Evolutionary conservation across 1,140 invertebrate species (phyloP).

Genomic region (Leptoteleia sp.): DNA sequence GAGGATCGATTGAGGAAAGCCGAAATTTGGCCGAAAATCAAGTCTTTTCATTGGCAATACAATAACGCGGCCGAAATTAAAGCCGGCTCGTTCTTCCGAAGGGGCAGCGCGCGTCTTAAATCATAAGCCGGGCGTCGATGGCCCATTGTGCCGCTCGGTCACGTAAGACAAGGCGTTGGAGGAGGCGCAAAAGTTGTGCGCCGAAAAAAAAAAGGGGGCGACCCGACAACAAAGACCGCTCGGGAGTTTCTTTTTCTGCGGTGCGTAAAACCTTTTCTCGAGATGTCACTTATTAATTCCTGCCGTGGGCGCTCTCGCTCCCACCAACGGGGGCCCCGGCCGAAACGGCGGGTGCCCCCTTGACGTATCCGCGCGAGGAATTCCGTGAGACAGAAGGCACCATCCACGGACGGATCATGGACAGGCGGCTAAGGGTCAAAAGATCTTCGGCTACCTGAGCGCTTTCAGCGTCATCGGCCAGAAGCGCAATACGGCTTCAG

Average conservation of each 20-base stretch:
- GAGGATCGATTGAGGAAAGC: neutral
- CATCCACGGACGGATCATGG: constrained; percentile 64
- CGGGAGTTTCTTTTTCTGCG: constrained; percentile 65
- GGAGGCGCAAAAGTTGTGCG: constrained; percentile 61
- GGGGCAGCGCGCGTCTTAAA: constrained; percentile 54
- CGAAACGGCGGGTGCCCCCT: constrained; percentile 69
- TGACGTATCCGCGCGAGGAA: constrained; percentile 65
- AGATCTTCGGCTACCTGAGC: constrained; percentile 77
- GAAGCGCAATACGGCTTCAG: constrained; percentile 56
- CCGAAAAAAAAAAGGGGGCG: constrained; percentile 63
- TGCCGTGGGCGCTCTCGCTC: constrained; percentile 67
- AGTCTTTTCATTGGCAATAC: constrained; percentile 43
- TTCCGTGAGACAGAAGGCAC: constrained; percentile 70
- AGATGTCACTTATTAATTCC: constrained; percentile 82
- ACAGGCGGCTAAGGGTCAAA: constrained; percentile 76
- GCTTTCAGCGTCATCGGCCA: constrained; percentile 57
- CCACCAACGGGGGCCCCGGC: constrained; percentile 43
- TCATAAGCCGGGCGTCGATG: constrained; percentile 57
- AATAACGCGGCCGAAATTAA: constrained; percentile 46
- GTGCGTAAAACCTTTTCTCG: constrained; percentile 75
- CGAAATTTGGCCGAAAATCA: constrained; percentile 29
- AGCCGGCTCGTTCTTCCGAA: constrained; percentile 34
- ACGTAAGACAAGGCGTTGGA: constrained; percentile 68
- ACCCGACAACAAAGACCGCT: constrained; percentile 62
- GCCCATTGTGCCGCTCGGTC: constrained; percentile 50